A percentile compares a stretch with the other conserved stretches of the same genome.
These are phyloP conservation scores for Oreonectes daqikongensis DNA, from an alignment of 2,797 vertebrate species.

Conservation along the genomic window DNA sequence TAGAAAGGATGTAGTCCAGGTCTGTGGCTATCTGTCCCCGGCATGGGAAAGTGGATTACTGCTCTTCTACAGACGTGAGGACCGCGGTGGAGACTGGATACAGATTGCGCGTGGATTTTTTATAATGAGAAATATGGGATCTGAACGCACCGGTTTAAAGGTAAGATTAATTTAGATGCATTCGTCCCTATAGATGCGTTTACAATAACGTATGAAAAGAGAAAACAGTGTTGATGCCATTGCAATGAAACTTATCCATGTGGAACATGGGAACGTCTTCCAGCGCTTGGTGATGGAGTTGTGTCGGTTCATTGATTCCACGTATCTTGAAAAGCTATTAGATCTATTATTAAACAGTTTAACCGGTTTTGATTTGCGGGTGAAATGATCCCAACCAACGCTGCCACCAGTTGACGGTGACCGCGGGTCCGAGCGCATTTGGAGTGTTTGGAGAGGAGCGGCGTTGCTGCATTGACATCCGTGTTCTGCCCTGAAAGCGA, in stretches of 20 bases:
- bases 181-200: neutral
- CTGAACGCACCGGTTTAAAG: constrained; percentile 74
- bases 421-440: constrained; percentile 20
- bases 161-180: constrained; percentile 66
- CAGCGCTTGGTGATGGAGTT: constrained; percentile 25
- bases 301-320: constrained; percentile 15
- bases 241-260: constrained; percentile 35
- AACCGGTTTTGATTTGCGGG: neutral
- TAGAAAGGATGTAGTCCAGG: constrained; percentile 77
- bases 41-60: constrained; percentile 81
- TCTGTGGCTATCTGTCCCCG: constrained; percentile 63
- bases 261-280: constrained; percentile 12
- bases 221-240: constrained; percentile 2
- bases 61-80: constrained; percentile 65
- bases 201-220: constrained; percentile 1
- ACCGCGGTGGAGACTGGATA: constrained; percentile 66
- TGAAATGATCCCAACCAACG: constrained; percentile 8
- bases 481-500: constrained; percentile 24
- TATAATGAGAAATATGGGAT: constrained; percentile 76
- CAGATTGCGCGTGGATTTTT: constrained; percentile 72
- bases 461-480: constrained; percentile 67
- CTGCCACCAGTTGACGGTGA: constrained; percentile 55
- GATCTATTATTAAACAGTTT: constrained; percentile 13
- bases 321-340: constrained; percentile 22
- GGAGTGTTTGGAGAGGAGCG: constrained; percentile 38